phyloP scores from a whole-genome alignment of 2,888 invertebrate genomes.

The Carterocephalus palaemon region DNA sequence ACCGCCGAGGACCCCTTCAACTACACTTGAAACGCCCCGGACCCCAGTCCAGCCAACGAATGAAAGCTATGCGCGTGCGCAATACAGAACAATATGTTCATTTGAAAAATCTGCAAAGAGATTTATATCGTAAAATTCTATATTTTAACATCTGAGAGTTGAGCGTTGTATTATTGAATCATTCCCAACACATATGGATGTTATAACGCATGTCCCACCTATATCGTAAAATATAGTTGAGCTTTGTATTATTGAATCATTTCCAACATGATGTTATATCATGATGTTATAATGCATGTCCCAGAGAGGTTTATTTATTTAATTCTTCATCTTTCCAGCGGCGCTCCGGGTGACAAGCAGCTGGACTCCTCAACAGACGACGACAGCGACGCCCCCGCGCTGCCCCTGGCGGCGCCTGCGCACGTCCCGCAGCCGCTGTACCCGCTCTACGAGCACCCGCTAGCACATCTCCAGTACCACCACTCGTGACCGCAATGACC shows the following conservation, averaged over 20 bases:
- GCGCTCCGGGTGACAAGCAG: slow-evolving; percentile 64
- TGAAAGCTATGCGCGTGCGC: no score
- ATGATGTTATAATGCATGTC: no score
- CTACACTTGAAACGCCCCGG: no score
- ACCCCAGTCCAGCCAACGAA: no score
- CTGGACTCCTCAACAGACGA: slow-evolving; percentile 69
- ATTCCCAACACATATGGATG: no score
- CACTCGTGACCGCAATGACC: slow-evolving; percentile 57
- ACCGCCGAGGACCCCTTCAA: no score
- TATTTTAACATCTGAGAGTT: no score
- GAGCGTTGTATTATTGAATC: no score
- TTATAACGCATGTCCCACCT: neutral
- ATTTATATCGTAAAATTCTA: no score
- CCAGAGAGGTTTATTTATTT: no score
- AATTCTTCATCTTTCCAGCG: slow-evolving; percentile 50
- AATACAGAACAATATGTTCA: no score
- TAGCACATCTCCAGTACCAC: slow-evolving; percentile 69
- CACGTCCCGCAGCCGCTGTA: slow-evolving; percentile 59
- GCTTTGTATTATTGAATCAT: neutral
- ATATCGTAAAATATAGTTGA: neutral
- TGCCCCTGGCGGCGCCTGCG: slow-evolving; percentile 39
- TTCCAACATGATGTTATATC: neutral
- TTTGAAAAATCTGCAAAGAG: no score
- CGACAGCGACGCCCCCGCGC: slow-evolving; percentile 62
- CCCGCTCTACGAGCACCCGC: slow-evolving; percentile 65